phyloP scores from a whole-genome alignment of 1,140 invertebrate genomes.

The Gonatopus flavifemur region DNA sequence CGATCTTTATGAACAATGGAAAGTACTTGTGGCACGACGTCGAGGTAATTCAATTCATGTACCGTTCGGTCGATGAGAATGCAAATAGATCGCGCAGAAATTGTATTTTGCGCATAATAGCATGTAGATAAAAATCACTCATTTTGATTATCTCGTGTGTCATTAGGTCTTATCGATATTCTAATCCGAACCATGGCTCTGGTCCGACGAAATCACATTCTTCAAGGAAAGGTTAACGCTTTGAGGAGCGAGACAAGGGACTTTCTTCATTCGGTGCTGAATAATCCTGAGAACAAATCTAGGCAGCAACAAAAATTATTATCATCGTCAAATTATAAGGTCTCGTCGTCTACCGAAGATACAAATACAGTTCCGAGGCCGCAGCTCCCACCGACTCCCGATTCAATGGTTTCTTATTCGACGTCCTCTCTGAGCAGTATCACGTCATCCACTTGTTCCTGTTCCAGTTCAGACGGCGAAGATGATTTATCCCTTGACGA shows the following conservation, averaged over 20 bases:
- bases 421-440: background rate
- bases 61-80: background rate
- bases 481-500: no score
- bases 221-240: conserved; percentile 52
- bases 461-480: no score
- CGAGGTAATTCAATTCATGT: conserved; percentile 24
- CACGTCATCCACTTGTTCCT: conserved; percentile 3
- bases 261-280: conserved; percentile 51
- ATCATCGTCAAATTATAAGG: background rate
- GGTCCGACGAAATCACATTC: conserved; percentile 53
- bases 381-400: background rate
- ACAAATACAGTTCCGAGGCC: background rate
- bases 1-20: conserved; percentile 22
- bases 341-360: conserved; percentile 14
- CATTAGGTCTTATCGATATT: conserved; percentile 52
- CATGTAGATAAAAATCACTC: conserved; percentile 1
- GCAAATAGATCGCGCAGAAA: background rate
- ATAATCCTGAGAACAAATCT: conserved; percentile 44
- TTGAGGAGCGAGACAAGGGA: conserved; percentile 54
- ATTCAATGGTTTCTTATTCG: conserved; percentile 4
- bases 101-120: background rate
- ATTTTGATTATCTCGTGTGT: conserved; percentile 1
- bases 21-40: conserved; percentile 15
- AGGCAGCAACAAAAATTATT: conserved; percentile 8
- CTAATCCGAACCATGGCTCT: conserved; percentile 56